Evolutionary conservation across 2,113 vertebrate species (phyloP).

Genomic region (Oenanthe oenanthe): DNA sequence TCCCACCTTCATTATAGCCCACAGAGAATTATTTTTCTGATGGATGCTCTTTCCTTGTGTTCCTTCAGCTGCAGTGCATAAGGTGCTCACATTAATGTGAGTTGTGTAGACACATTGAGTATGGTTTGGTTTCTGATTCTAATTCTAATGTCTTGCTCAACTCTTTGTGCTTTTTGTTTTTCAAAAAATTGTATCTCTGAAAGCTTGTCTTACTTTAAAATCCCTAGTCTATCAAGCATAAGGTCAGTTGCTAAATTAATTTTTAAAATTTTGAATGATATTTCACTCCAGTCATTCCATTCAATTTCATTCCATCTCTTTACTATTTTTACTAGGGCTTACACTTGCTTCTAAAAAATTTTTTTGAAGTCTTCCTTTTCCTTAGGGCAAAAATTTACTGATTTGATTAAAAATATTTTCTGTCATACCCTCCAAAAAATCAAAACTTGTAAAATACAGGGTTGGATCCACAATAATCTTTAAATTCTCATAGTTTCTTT

Average conservation of each 20-base stretch:
- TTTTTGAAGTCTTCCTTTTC: not conserved
- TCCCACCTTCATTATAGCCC: not conserved
- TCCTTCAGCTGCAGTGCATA: not conserved
- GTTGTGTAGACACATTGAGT: fast-evolving
- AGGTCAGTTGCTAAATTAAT: not conserved
- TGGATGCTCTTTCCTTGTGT: not conserved
- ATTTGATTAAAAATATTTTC: not conserved
- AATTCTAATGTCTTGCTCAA: not conserved
- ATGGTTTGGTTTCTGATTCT: not conserved
- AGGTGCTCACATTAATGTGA: not conserved
- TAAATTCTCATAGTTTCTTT: not conserved
- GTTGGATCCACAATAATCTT: not conserved
- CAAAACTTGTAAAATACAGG: not conserved
- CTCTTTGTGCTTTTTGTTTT: not conserved
- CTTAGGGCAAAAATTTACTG: not conserved
- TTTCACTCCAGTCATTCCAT: not conserved
- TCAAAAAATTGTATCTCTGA: not conserved
- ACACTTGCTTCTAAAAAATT: not conserved
- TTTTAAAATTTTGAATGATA: not conserved
- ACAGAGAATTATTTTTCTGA: not conserved
- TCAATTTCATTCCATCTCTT: not conserved
- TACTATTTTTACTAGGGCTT: not conserved
- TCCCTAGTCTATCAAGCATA: not conserved
- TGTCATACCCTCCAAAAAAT: not conserved
- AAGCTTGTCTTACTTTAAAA: not conserved